A percentile compares a stretch with the other conserved stretches of the same genome.
Conservation (phyloP, 1,140 invertebrate genomes). For the Diachasma alloeum region DNA sequence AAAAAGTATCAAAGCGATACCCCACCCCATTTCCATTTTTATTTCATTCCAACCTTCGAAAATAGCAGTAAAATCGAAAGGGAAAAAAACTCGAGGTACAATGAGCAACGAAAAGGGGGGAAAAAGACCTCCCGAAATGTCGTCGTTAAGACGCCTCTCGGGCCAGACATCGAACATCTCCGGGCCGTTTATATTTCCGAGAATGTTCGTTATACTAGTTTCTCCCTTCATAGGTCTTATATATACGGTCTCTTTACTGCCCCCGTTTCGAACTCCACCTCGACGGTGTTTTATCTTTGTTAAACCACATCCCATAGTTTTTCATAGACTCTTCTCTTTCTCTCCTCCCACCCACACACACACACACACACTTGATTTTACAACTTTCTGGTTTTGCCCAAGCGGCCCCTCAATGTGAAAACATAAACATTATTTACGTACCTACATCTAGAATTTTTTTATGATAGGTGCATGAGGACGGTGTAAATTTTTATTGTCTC, state of each 20-base stretch:
- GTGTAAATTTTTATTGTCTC: too few species aligned
- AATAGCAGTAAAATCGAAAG: background rate
- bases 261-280: background rate
- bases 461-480: too few species aligned
- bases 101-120: background rate
- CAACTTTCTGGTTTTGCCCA: background rate
- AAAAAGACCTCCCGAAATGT: background rate
- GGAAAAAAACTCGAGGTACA: background rate
- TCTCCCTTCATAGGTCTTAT: background rate
- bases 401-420: too few species aligned
- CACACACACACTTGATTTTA: background rate
- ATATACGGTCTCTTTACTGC: background rate
- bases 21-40: background rate
- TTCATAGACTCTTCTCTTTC: background rate
- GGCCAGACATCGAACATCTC: background rate
- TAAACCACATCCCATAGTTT: background rate
- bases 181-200: background rate
- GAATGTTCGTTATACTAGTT: conserved; percentile 11
- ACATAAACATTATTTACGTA: too few species aligned
- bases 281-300: background rate
- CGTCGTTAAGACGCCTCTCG: conserved; percentile 5
- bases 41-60: background rate
- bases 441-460: too few species aligned
- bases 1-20: background rate
- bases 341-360: background rate